Evolutionary conservation across 2,113 vertebrate genomes (phyloP), one percentile per base, ranked within the genome.

Genomic region (Festucalex cinctus): DNA sequence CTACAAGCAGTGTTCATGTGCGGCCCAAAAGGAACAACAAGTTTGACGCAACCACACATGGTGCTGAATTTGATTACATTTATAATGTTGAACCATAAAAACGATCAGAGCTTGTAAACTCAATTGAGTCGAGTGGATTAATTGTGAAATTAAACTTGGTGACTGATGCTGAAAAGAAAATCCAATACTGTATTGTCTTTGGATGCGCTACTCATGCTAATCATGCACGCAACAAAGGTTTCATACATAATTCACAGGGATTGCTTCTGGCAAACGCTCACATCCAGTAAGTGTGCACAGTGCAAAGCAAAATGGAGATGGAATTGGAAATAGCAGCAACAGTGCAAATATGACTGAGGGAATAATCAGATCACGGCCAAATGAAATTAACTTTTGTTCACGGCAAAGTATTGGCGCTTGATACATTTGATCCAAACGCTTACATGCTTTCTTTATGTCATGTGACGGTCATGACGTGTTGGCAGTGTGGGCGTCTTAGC

Each of bases 231-330:
- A 85, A 90, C 85, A 90, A 82, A 83, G 83, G 78, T 69, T 73
- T 81, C 86, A 91, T 91, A 69, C 79, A 90, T 91, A 83, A 90
- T 91, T 91, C 88, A 91, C 78, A 70, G 84, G 81, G 73, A 81
- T 78, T 66, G 86, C 90, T 89, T 74, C 77, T 85, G 87, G 87
- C 87, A 85, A 83, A 90, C 80, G 78, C 86, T 88, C 76, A 83
- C 77, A 88, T 87, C 76, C 80, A 84, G 77, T 66, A 66, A 78
- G 86, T 83, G 84, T 81, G 85, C 82, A 82, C 36, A 64, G 79
- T 77, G 80, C 70, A 81, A 77, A 83, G 85, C 70, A 80, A 65
- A 85, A 86, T 71, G 74, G 75, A 78, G 77, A 83, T 82, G 72
- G 73, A 78, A 84, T 85, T 75, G 81, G 79, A 83, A 89, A 83